Evolutionary conservation across 2,113 vertebrate genomes (phyloP).

Genomic region (Anoura caudifer): DNA sequence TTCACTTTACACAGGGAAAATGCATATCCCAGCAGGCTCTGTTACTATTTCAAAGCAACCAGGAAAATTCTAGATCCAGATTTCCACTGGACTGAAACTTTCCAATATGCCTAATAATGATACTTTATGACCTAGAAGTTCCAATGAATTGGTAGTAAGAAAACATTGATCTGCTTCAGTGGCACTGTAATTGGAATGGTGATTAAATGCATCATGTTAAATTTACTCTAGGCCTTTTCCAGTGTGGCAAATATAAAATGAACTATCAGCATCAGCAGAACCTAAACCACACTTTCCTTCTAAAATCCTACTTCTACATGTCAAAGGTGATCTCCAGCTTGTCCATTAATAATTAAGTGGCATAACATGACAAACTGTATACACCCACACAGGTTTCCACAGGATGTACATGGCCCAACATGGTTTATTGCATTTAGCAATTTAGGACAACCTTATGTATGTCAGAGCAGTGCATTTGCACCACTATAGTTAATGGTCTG

Average conservation of each 20-base stretch:
- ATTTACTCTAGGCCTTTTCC: slow-evolving; percentile 71
- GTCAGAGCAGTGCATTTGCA: slow-evolving; percentile 68
- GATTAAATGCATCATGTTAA: slow-evolving; percentile 76
- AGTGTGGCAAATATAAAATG: slow-evolving; percentile 67
- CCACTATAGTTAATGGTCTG: slow-evolving; percentile 78
- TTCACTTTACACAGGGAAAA: slow-evolving; percentile 56
- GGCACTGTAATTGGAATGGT: slow-evolving; percentile 68
- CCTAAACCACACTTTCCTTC: slow-evolving; percentile 49
- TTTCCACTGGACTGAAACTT: slow-evolving; percentile 68
- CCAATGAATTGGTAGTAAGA: slow-evolving; percentile 70
- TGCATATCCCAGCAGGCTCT: slow-evolving; percentile 37
- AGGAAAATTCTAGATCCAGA: slow-evolving; percentile 71
- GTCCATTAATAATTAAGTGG: slow-evolving; percentile 47
- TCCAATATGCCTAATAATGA: slow-evolving; percentile 67
- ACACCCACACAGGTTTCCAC: slow-evolving; percentile 26
- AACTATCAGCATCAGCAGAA: slow-evolving; percentile 42
- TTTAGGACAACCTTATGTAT: slow-evolving; percentile 43
- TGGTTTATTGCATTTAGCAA: slow-evolving; percentile 53
- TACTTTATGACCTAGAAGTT: slow-evolving; percentile 71
- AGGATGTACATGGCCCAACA: slow-evolving; percentile 15
- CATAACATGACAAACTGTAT: slow-evolving; percentile 8
- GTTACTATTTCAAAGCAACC: slow-evolving; percentile 58
- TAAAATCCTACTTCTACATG: slow-evolving; percentile 51
- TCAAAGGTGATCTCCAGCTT: not conserved
- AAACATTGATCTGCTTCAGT: slow-evolving; percentile 73